Evolutionary conservation across 2,888 invertebrate genomes (phyloP).

Genomic region (Protula sp.): DNA sequence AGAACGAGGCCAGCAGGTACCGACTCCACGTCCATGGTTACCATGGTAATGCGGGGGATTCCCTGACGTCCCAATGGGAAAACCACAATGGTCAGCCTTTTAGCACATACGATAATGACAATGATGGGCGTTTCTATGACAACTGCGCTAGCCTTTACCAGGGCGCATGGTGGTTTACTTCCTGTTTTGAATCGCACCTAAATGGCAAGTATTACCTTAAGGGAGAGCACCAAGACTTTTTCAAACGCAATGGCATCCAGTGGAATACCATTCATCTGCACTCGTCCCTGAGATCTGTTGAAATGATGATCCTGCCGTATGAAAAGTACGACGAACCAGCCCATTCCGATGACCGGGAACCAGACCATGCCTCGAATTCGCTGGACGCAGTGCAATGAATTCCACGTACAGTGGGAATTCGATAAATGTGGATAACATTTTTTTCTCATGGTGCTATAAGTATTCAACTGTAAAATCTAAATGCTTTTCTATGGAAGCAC

Average conservation of each 20-base stretch:
- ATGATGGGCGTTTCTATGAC: constrained; percentile 62
- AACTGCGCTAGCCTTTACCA: constrained; percentile 47
- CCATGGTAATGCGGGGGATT: constrained; percentile 81
- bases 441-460: too few species aligned
- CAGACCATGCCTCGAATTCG: too few species aligned
- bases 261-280: constrained; percentile 50
- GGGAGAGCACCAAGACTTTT: constrained; percentile 46
- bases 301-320: constrained; percentile 45
- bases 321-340: background rate
- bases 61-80: constrained; percentile 61
- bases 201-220: constrained; percentile 48
- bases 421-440: too few species aligned
- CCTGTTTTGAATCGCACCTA: constrained; percentile 49
- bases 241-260: constrained; percentile 47
- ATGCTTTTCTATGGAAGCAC: too few species aligned
- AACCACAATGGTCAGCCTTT: constrained; percentile 87
- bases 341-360: too few species aligned
- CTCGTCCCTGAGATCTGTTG: constrained; percentile 42
- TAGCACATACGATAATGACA: constrained; percentile 81
- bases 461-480: too few species aligned
- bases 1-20: constrained; percentile 67
- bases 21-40: constrained; percentile 70
- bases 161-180: constrained; percentile 52
- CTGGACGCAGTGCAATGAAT: too few species aligned
- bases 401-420: too few species aligned